A percentile compares a stretch with the other conserved stretches of the same genome.
phyloP scores from a whole-genome alignment of 2,113 vertebrate genomes.

The Sceloporus undulatus region DNA sequence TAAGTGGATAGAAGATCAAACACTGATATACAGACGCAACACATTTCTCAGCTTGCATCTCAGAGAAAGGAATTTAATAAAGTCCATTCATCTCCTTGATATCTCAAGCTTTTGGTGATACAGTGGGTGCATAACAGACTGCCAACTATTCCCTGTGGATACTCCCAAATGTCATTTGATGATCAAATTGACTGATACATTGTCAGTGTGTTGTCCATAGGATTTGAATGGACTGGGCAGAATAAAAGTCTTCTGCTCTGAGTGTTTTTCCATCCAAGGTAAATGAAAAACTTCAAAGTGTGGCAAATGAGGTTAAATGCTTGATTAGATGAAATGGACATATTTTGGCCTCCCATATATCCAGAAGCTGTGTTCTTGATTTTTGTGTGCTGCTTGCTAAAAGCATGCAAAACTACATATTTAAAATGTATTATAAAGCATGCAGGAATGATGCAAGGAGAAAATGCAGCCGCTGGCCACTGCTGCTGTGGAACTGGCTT shows the following conservation, averaged over 20 bases:
- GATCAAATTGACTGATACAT: constrained; percentile 51
- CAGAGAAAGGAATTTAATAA: constrained; percentile 25
- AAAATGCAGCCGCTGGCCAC: neutral
- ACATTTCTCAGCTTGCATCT: constrained; percentile 26
- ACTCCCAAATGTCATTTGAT: constrained; percentile 54
- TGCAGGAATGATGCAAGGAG: constrained; percentile 20
- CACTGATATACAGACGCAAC: constrained; percentile 30
- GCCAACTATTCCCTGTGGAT: constrained; percentile 25
- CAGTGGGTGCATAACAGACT: constrained; percentile 17
- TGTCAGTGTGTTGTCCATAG: constrained; percentile 54
- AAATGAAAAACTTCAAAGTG: constrained; percentile 61
- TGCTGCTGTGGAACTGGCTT: neutral
- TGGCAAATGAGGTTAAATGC: constrained; percentile 24
- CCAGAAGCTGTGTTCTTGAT: constrained; percentile 42
- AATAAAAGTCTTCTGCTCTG: constrained; percentile 50
- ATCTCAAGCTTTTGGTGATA: constrained; percentile 32
- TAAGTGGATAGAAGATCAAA: constrained; percentile 30
- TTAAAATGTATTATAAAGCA: neutral
- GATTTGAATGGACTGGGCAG: constrained; percentile 58
- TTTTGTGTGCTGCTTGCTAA: constrained; percentile 48
- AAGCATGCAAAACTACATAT: constrained; percentile 19
- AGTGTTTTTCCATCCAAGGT: constrained; percentile 20
- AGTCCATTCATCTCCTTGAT: constrained; percentile 5
- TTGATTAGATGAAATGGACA: neutral
- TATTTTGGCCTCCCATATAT: constrained; percentile 40